Evolutionary conservation across 2,797 vertebrate genomes (phyloP).

Genomic region (Siniperca scherzeri): DNA sequence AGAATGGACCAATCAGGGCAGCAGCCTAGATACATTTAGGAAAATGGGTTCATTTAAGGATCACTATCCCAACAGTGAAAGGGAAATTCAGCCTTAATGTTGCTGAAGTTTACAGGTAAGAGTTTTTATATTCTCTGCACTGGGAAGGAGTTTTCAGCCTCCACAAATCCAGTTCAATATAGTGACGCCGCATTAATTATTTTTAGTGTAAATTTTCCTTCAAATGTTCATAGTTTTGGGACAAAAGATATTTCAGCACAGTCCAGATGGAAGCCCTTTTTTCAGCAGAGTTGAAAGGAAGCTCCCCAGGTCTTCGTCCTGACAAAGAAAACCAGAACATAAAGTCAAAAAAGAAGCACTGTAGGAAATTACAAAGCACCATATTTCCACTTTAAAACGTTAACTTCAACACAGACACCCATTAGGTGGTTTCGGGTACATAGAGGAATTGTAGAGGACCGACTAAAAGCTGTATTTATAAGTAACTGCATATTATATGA

Average conservation of each 20-base stretch:
- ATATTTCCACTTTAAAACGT: background rate
- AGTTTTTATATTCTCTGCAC: background rate
- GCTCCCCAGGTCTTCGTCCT: constrained; percentile 98
- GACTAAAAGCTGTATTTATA: background rate
- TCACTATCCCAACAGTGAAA: background rate
- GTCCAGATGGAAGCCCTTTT: constrained; percentile 91
- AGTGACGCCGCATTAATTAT: background rate
- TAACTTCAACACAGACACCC: background rate
- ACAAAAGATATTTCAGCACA: constrained; percentile 70
- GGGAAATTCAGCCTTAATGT: background rate
- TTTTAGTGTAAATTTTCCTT: background rate
- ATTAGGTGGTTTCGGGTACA: no score
- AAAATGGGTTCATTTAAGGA: background rate
- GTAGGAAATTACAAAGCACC: background rate
- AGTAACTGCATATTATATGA: background rate
- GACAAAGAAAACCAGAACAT: constrained; percentile 13
- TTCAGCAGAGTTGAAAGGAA: constrained; percentile 94
- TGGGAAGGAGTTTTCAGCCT: background rate
- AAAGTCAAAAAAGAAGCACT: background rate
- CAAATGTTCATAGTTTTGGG: background rate
- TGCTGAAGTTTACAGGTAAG: background rate
- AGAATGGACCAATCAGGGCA: background rate
- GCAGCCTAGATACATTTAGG: background rate
- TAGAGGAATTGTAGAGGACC: background rate
- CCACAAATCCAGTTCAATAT: constrained; percentile 3